phyloP scores from a whole-genome alignment of 2,888 invertebrate species.

The Craniophora ligustri region DNA sequence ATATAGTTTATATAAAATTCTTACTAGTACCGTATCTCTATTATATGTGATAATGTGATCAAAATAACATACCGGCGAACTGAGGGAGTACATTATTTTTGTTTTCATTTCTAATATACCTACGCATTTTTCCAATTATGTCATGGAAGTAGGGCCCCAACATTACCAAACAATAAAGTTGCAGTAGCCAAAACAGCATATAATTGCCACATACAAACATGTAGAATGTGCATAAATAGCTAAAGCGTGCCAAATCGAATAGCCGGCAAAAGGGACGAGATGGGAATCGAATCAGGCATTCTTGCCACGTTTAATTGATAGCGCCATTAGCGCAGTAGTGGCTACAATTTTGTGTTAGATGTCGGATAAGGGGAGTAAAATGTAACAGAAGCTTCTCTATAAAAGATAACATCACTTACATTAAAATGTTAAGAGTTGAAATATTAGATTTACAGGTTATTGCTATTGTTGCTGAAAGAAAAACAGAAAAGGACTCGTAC shows the following conservation, averaged over 20 bases:
- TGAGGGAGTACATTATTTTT: too few relatives aligned
- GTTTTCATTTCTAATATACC: too few relatives aligned
- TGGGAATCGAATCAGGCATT: slow-evolving; percentile 75
- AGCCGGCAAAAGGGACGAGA: slow-evolving; percentile 66
- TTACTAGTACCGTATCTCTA: too few relatives aligned
- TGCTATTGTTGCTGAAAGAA: too few relatives aligned
- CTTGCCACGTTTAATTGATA: slow-evolving; percentile 80
- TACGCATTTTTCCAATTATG: too few relatives aligned
- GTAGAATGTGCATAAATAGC: slow-evolving; percentile 6
- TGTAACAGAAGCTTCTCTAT: slow-evolving; percentile 30
- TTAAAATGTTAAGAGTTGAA: slow-evolving; percentile 23
- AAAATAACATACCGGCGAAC: too few relatives aligned
- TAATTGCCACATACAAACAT: slow-evolving; percentile 10
- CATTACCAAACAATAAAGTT: neutral
- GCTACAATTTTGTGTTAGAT: slow-evolving; percentile 22
- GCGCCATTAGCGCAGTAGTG: slow-evolving; percentile 70
- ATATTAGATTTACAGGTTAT: too few relatives aligned
- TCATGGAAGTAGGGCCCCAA: too few relatives aligned
- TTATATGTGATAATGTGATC: too few relatives aligned
- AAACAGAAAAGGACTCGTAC: too few relatives aligned
- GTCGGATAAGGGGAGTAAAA: slow-evolving; percentile 29
- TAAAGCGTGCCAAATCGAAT: slow-evolving; percentile 61
- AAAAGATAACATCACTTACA: slow-evolving; percentile 3
- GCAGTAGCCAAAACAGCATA: slow-evolving; percentile 1
- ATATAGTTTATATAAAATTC: too few relatives aligned